Evolutionary conservation across 1,140 invertebrate species (phyloP).

Genomic region (Proctacanthus coquilletti): DNA sequence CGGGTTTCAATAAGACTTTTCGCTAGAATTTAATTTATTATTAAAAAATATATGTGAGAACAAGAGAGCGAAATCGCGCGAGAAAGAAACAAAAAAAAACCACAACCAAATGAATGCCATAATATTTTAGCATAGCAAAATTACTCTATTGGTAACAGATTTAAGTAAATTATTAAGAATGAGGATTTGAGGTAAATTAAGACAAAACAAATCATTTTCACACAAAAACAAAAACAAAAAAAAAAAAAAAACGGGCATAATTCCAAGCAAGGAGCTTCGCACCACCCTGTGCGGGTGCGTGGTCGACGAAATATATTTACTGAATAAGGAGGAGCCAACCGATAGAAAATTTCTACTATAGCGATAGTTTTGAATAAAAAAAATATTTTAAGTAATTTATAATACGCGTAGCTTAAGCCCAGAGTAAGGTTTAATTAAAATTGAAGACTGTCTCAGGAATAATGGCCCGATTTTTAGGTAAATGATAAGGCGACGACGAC

Average conservation of each 20-base stretch:
- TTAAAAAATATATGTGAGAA: neutral
- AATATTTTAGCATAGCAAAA: neutral
- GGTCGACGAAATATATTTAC: too few relatives aligned
- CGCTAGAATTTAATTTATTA: neutral
- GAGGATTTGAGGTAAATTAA: neutral
- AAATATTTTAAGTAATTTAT: neutral
- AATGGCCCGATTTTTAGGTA: too few relatives aligned
- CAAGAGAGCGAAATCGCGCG: neutral
- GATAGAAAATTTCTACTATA: neutral
- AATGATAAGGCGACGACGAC: too few relatives aligned
- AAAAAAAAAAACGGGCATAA: too few relatives aligned
- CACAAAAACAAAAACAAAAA: too few relatives aligned
- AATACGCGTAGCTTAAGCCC: neutral
- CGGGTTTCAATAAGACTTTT: neutral
- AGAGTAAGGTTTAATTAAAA: neutral
- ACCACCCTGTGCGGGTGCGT: too few relatives aligned
- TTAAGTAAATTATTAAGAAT: too few relatives aligned
- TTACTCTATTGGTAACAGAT: too few relatives aligned
- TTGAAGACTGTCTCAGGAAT: conserved; percentile 3
- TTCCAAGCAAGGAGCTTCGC: too few relatives aligned
- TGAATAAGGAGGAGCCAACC: neutral
- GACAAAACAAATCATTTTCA: neutral
- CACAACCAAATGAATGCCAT: conserved; percentile 1
- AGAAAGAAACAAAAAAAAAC: neutral
- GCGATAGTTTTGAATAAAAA: neutral